A percentile compares a stretch with the other conserved stretches of the same genome.
Conservation (phyloP, 2,888 invertebrate genomes). For the Patella depressa region DNA sequence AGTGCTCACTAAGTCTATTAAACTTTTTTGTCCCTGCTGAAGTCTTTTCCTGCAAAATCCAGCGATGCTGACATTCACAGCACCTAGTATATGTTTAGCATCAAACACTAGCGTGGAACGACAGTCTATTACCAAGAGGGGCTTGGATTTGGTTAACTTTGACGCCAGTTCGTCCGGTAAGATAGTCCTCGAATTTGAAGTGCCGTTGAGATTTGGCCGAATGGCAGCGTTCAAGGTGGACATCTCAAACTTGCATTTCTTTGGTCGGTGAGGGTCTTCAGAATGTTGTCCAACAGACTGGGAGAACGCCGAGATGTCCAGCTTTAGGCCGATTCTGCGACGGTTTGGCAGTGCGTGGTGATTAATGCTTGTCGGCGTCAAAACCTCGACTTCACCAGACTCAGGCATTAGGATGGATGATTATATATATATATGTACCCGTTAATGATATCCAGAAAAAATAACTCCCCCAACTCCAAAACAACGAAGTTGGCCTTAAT, state of each 20-base stretch:
- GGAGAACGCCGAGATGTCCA: constrained; percentile 39
- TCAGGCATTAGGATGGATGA: constrained; percentile 55
- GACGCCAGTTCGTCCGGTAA: constrained; percentile 52
- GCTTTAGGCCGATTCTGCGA: constrained; percentile 40
- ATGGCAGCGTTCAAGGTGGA: not conserved
- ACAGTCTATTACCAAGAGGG: constrained; percentile 76
- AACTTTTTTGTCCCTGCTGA: constrained; percentile 78
- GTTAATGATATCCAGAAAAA: too few species aligned
- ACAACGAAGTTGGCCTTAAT: too few species aligned
- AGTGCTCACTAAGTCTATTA: constrained; percentile 79
- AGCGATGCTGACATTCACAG: constrained; percentile 80
- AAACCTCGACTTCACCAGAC: constrained; percentile 58
- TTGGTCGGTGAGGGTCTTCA: constrained; percentile 43
- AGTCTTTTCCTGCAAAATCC: constrained; percentile 79
- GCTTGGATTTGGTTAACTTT: constrained; percentile 49
- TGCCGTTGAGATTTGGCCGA: not conserved
- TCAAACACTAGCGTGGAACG: constrained; percentile 81
- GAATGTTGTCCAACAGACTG: constrained; percentile 7
- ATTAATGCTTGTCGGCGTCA: constrained; percentile 47
- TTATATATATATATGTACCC: not conserved
- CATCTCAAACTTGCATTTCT: constrained; percentile 53
- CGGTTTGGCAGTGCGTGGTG: constrained; percentile 30
- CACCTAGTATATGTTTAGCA: constrained; percentile 79
- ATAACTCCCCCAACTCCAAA: too few species aligned
- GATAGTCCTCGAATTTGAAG: constrained; percentile 41